Evolutionary conservation across 2,113 vertebrate genomes (phyloP).

Genomic region (Heterochromis multidens): DNA sequence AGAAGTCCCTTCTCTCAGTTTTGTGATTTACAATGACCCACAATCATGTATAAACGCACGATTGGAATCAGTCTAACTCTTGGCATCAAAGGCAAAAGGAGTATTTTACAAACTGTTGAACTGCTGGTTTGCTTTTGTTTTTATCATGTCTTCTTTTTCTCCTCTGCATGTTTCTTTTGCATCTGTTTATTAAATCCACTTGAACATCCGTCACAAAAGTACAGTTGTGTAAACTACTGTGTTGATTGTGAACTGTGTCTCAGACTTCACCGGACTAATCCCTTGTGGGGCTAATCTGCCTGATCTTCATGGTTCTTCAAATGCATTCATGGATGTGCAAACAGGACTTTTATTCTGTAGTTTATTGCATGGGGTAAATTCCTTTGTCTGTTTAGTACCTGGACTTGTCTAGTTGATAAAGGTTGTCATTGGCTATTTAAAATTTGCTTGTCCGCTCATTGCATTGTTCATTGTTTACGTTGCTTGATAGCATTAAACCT

Average conservation of each 20-base stretch:
- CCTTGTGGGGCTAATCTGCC: background rate
- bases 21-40: background rate
- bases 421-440: background rate
- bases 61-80: background rate
- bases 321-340: background rate
- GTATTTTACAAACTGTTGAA: background rate
- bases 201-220: background rate
- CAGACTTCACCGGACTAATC: background rate
- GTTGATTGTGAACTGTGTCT: background rate
- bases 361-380: background rate
- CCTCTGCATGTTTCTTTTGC: background rate
- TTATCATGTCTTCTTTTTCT: background rate
- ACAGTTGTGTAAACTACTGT: background rate
- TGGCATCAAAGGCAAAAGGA: background rate
- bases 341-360: background rate
- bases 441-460: slow-evolving; percentile 38
- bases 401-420: background rate
- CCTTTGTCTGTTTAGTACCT: background rate
- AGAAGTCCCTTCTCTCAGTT: background rate
- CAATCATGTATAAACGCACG: background rate
- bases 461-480: slow-evolving; percentile 47
- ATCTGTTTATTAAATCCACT: background rate
- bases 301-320: background rate
- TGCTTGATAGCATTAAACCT: slow-evolving; percentile 39
- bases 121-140: background rate